Base-by-base conservation (phyloP, 2,113 vertebrate genomes). In the Saimiri boliviensis region DNA sequence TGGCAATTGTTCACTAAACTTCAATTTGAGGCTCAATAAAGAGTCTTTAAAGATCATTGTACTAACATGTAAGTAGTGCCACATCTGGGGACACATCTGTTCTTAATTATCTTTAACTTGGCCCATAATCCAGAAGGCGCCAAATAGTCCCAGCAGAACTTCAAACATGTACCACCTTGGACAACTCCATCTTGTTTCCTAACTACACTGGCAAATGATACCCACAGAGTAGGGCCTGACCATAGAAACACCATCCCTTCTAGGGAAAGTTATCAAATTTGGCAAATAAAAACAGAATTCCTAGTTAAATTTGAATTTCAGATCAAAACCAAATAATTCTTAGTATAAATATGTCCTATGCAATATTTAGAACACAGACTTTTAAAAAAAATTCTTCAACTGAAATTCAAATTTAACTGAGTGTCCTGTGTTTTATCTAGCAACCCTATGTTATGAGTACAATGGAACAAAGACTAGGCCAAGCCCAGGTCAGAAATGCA, bases 21-120 rank as follows among this genome's bases (percentile, higher is more conserved):
- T 83, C 80, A 93, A 45, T 95, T 89, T 89, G 60, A 83, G 71
- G 68, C 27, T 49, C 96, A 84, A n/a, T 90, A 95, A 93, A 83
- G 95, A 70, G 85, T 87, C 70, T 86, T 90, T 71, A 77, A 83
- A 66, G 90, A 89, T 58, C 89, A 58, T 19, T 32, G 35, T 84
- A 90, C 93, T 90, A 93, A 60, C 56, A 84, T 86, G 52, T 40
- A 84, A 93, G 58, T 3, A 16, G 70, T 89, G 63, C 54, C 32
- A 30, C 79, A 63, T 23, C 86, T 5, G 2, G 92, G 84, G 58
- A 70, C 87, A 96, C 63, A 88, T 95, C 87, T 97, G 95, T 66
- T 96, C 90, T 84, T 82, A 56, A 95, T 92, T 84, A 89, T 40
- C 76, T 95, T 42, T 56, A 56, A 76, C 76, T 58, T 68, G 49